Base-by-base conservation (phyloP, 2,113 vertebrate genomes). In the Equus quagga region DNA sequence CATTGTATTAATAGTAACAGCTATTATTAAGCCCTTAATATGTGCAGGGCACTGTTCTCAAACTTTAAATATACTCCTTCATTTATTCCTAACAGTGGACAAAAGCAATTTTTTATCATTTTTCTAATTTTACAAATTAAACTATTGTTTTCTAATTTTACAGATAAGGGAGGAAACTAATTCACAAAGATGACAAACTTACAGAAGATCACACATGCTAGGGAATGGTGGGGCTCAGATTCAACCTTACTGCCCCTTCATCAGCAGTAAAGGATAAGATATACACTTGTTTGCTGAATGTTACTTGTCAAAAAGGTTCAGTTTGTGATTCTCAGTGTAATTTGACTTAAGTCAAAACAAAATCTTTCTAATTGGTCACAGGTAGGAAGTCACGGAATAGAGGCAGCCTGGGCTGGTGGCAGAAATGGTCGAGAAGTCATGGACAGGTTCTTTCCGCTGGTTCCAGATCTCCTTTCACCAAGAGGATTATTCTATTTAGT, bases 351-450 rank as follows among this genome's bases (percentile, higher is more conserved):
- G 3, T 82, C 21, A 31, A 75, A 75, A 96, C 4, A 85, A 87
- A 95, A 31, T 91, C 69, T 88, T 93, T 93, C 92, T 97, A 13
- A 49, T 96, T 97, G 70, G n/a, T 97, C 31, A 60, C 97, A 99
- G 99, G 99, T 99, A 5, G 98, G 99, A 94, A 98, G 99, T 96
- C 97, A 33, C 0, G 99, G 99, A 60, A 99, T 99, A 60, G 99
- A 99, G 81, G 99, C 99, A 0, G 98, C 99, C 9, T 99, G 99
- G 99, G 99, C 99, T 24, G 99, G 99, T 23, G 99, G 99, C 79
- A 98, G 97, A 91, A 98, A 98, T 44, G 99, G 99, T 26, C 98
- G 99, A 75, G 99, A 99, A 98, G 99, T 99, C 91, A 99, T 99
- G 44, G 99, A 99, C 96, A 98, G 99, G 89, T 98, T 99, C 49